Conservation (phyloP, 2,113 vertebrate species). For the Pachyramphus minor region DNA sequence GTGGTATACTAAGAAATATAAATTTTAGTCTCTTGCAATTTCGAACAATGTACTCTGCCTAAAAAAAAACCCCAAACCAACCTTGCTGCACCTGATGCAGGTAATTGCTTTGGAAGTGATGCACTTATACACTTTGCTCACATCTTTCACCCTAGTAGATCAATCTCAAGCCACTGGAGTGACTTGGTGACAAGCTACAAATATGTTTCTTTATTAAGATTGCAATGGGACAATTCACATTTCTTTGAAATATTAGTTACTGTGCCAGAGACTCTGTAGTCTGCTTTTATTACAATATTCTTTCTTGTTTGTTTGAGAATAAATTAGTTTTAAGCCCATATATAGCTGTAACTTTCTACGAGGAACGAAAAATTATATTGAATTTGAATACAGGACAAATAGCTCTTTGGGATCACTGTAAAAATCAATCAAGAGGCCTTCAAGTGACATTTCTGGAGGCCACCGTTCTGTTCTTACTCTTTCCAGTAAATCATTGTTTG, state of each 20-base stretch:
- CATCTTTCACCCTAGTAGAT: not conserved
- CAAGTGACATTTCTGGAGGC: slow-evolving; percentile 38
- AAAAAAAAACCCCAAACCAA: not conserved
- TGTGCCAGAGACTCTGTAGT: not conserved
- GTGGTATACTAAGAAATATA: not conserved
- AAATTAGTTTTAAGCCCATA: not conserved
- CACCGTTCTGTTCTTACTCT: slow-evolving; percentile 8
- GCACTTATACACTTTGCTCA: not conserved
- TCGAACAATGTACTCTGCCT: not conserved
- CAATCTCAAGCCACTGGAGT: not conserved
- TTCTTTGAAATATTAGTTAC: not conserved
- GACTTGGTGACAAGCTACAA: not conserved
- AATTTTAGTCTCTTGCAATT: not conserved
- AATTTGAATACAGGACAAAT: not conserved
- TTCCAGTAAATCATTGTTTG: slow-evolving; percentile 3
- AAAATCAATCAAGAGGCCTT: slow-evolving; percentile 35
- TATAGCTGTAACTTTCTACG: not conserved
- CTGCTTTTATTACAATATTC: not conserved
- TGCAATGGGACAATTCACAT: not conserved
- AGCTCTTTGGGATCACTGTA: not conserved
- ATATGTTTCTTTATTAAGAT: not conserved
- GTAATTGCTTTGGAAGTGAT: not conserved
- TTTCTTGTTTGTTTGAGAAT: not conserved
- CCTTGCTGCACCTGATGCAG: not conserved
- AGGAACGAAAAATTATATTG: not conserved